Conservation (phyloP, 2,113 vertebrate species). For the Urocitellus parryii region DNA sequence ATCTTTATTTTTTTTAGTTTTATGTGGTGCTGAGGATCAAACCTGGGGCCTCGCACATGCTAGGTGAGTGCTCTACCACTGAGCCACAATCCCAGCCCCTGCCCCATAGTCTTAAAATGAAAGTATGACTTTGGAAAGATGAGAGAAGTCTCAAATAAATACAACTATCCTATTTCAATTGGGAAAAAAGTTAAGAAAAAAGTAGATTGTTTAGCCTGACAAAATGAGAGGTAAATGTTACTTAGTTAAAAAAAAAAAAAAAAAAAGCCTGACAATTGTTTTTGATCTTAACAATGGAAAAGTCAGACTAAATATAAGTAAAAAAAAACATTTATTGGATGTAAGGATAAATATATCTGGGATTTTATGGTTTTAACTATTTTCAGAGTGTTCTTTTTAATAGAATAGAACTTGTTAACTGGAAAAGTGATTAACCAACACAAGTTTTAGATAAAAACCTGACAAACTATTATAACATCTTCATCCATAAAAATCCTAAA, state of each 20-base stretch:
- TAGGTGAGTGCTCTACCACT: neutral
- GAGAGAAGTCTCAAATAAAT: neutral
- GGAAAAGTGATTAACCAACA: neutral
- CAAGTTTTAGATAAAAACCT: neutral
- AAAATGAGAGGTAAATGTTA: neutral
- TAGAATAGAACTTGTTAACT: neutral
- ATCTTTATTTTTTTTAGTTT: no score
- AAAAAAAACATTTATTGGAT: neutral
- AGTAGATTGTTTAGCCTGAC: neutral
- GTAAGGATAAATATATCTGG: neutral
- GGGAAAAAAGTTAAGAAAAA: neutral
- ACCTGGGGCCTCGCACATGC: no score
- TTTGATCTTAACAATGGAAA: neutral
- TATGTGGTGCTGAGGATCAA: no score
- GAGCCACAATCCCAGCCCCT: neutral
- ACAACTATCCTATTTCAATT: neutral
- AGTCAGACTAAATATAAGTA: neutral
- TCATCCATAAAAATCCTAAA: conserved; percentile 11
- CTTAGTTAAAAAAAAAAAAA: neutral
- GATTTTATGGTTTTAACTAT: conserved; percentile 24
- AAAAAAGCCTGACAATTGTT: neutral
- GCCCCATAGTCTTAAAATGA: neutral
- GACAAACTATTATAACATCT: neutral
- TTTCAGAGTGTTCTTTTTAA: conserved; percentile 38
- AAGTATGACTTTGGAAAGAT: conserved; percentile 44